Evolutionary conservation across 92 coral and sea anemone genomes (phyloP), one percentile per base, ranked within the genome.

Genomic region (Porites lobata): DNA sequence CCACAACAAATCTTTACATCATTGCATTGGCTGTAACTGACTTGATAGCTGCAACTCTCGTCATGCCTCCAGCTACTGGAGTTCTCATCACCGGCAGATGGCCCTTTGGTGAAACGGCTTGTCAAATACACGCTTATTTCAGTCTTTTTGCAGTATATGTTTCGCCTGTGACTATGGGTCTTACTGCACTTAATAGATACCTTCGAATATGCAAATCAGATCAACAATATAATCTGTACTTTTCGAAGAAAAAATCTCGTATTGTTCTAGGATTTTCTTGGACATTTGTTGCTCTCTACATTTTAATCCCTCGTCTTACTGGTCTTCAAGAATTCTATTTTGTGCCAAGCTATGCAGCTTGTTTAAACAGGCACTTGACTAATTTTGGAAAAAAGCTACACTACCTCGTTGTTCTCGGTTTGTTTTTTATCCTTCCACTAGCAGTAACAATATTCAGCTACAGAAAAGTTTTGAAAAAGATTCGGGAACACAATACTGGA

Each of bases 91-190:
- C 13, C 1, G 61, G 61, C 0, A 56, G 61, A 56, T 56, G 61
- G 61, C 61, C 61, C 11, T 56, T 56, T 8, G 13, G 61, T 11
- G 61, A 56, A 56, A 56, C 13, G 61, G 12, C 15, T 56, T 56
- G 61, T 8, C 61, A 56, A 56, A 56, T 56, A 56, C 61, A 56
- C 61, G 61, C 61, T 3, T 56, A 56, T 56, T 56, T 56, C 61
- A 56, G 61, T 14, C 61, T 56, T 10, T 56, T 56, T 8, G 61
- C 13, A 15, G 10, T 66, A 3, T 66, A 66, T 24, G 32, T 66
- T n/a, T 66, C 71, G 6, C 71, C 71, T 19, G 71, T 66, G 13
- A 66, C 71, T 19, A 66, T 66, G 71, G 71, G 71, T 66, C 71
- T 66, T n/a, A 66, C 71, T 0, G 71, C 71, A n/a, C 22, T 65